Evolutionary conservation across 2,797 vertebrate species (phyloP).

Genomic region (Galagoides demidoff): DNA sequence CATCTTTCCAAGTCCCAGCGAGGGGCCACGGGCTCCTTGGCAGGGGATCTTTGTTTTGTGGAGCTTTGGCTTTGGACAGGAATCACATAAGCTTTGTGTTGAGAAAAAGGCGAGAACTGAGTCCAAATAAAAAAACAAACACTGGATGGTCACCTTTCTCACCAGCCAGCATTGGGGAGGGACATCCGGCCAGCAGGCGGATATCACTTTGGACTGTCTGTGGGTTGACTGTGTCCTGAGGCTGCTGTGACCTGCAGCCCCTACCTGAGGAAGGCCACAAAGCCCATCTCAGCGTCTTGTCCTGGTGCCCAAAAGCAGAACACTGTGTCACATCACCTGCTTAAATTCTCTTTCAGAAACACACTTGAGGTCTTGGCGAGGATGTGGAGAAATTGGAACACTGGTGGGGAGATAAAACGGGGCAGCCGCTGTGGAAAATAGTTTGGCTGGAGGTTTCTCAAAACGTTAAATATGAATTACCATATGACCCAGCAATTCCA

Average conservation of each 20-base stretch:
- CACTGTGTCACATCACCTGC: too few relatives aligned
- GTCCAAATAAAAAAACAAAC: not conserved
- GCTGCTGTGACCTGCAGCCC: not conserved
- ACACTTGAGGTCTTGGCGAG: not conserved
- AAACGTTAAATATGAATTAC: not conserved
- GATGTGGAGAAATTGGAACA: not conserved
- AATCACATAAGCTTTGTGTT: not conserved
- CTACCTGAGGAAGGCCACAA: not conserved
- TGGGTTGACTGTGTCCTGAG: not conserved
- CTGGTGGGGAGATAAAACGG: not conserved
- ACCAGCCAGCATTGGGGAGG: not conserved
- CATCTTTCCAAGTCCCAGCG: not conserved
- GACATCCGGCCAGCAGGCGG: not conserved
- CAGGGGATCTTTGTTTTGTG: conserved; percentile 6
- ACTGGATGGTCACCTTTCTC: not conserved
- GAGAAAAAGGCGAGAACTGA: not conserved
- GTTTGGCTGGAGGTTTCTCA: not conserved
- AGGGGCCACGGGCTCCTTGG: not conserved
- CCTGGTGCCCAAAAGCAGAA: not conserved
- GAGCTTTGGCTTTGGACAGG: conserved; percentile 20
- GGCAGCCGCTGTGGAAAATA: not conserved
- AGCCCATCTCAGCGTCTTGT: not conserved
- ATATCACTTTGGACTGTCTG: not conserved
- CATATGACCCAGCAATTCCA: not conserved
- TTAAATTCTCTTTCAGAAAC: not conserved